Evolutionary conservation across 2,797 vertebrate species (phyloP).

Genomic region (Hemibagrus guttatus): DNA sequence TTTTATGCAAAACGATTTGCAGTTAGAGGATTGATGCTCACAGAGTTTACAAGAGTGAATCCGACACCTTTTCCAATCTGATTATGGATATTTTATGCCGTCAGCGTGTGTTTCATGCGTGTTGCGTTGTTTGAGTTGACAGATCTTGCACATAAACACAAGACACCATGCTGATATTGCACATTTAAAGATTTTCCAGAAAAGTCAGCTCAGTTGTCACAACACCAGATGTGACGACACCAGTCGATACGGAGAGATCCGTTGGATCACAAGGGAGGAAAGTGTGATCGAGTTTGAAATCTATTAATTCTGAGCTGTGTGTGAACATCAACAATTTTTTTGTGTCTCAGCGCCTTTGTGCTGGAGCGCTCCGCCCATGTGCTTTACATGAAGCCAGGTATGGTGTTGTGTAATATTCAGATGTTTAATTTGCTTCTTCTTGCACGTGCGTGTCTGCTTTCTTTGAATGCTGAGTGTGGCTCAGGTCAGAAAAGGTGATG

Average conservation of each 20-base stretch:
- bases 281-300: not conserved
- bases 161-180: not conserved
- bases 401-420: not conserved
- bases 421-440: not conserved
- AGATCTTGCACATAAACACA: not conserved
- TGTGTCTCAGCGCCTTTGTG: not conserved
- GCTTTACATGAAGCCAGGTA: not conserved
- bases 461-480: not conserved
- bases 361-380: not conserved
- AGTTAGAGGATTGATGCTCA: too few relatives aligned
- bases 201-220: not conserved
- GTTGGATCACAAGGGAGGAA: not conserved
- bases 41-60: not conserved
- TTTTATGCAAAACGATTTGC: not conserved
- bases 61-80: not conserved
- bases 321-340: not conserved
- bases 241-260: not conserved
- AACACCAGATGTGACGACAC: too few relatives aligned
- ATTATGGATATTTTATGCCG: not conserved
- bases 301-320: not conserved
- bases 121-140: not conserved
- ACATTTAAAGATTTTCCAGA: not conserved
- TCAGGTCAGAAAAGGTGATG: conserved; percentile 6
- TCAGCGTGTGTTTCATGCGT: not conserved
- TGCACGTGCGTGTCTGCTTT: not conserved